Conservation (phyloP, 2,888 invertebrate species). For the Leucoptera coffeella region DNA sequence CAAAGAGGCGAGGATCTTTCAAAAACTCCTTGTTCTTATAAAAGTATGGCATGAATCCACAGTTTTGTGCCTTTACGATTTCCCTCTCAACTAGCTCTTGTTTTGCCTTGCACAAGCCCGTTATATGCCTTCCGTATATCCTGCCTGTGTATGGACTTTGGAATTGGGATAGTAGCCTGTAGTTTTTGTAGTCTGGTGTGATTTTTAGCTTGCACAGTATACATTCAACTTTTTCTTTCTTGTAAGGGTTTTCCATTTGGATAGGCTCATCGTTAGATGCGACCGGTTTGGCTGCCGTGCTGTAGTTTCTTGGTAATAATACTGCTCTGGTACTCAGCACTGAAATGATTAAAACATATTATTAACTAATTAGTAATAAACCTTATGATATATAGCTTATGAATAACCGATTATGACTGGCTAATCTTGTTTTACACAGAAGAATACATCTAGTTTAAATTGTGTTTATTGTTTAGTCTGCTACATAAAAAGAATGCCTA, state of each 20-base stretch:
- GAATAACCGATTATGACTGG: too few species aligned
- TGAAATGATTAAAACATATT: too few species aligned
- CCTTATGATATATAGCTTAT: too few species aligned
- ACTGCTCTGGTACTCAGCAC: too few species aligned
- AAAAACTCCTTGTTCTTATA: conserved; percentile 74
- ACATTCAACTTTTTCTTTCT: conserved; percentile 65
- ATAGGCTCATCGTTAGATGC: conserved; percentile 49
- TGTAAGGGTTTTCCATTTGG: conserved; percentile 74
- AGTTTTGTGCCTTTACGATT: conserved; percentile 67
- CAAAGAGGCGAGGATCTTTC: conserved; percentile 85
- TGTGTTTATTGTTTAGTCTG: too few species aligned
- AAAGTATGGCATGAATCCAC: conserved; percentile 78
- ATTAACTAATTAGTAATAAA: too few species aligned
- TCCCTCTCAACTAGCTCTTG: conserved; percentile 69
- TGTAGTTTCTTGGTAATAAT: too few species aligned
- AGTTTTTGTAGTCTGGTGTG: conserved; percentile 86
- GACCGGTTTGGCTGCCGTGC: too few species aligned
- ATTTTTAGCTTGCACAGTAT: conserved; percentile 79
- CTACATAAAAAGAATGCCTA: too few species aligned
- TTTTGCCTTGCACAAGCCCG: conserved; percentile 82
- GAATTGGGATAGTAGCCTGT: conserved; percentile 87
- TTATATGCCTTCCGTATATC: conserved; percentile 88
- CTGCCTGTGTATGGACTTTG: conserved; percentile 92
- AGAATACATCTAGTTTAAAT: too few species aligned
- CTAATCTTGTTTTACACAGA: too few species aligned